Evolutionary conservation across 2,113 vertebrate species (phyloP), one percentile per base, ranked within the genome.

Genomic region (Vidua chalybeata): DNA sequence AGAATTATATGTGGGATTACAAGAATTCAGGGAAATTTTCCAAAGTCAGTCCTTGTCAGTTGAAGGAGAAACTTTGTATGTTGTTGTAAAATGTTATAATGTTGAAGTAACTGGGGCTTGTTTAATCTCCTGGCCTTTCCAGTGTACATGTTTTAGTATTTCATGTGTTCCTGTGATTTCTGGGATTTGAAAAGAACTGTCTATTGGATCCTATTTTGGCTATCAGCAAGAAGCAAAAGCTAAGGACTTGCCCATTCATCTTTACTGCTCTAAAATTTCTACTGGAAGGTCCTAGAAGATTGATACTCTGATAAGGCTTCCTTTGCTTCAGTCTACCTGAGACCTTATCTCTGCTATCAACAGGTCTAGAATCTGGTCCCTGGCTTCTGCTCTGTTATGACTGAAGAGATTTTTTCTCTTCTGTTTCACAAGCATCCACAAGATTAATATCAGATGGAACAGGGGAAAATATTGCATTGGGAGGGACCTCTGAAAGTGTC

Each of bases 1-100:
- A 87, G 69, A 92, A 89, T 83, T 62, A 22, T 87, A 94, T 72
- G 30, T 71, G 64, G 61, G 61, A 89, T 95, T 92, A 94, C 33
- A 84, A n/a, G 48, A 86, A 71, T 78, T 92, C 51, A 45, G 68
- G 35, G 56, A 96, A 92, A 45, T 78, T 77, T 66, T 71, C 68
- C 95, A 68, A 94, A 79, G 52, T 55, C 35, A 68, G 27, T 13
- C 35, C 27, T 56, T 92, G 67, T 51, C 64, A 90, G 5, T 18
- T 63, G 76, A 67, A 43, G 26, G 26, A 85, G 48, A 89, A 93
- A 74, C 23, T 48, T 23, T 20, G 4, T 30, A 66, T 73, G 19
- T 67, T 52, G n/a, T 54, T 87, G 41, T 63, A 72, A 90, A 93
- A 84, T 10, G 4, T 37, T 76, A 10, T 37, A 27, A 15, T 66